Conservation (phyloP, 2,888 invertebrate species). For the Acronicta aceris region DNA sequence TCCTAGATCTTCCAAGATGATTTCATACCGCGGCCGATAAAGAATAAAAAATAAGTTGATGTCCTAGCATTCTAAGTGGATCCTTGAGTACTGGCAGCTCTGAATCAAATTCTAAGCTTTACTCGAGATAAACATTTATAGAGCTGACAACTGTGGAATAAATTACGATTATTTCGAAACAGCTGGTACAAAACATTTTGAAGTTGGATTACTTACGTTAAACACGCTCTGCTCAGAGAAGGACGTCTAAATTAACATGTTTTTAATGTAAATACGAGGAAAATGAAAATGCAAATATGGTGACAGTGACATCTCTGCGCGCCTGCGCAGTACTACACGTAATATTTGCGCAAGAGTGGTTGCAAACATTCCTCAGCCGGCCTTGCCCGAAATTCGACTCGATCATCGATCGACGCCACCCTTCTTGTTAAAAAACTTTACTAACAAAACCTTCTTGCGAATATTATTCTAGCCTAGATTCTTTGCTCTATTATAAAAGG, state of each 20-base stretch:
- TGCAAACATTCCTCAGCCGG: constrained; percentile 77
- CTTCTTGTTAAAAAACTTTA: constrained; percentile 48
- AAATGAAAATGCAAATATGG: constrained; percentile 73
- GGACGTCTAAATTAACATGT: constrained; percentile 74
- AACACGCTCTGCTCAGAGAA: constrained; percentile 59
- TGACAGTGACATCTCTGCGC: constrained; percentile 58
- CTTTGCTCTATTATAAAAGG: no score
- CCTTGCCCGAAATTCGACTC: constrained; percentile 85
- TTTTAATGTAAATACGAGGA: constrained; percentile 76
- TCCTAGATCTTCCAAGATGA: no score
- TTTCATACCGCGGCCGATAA: no score
- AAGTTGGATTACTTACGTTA: constrained; percentile 50
- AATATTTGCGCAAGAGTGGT: constrained; percentile 76
- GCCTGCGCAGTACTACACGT: constrained; percentile 32
- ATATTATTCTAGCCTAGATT: neutral
- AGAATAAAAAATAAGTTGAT: no score
- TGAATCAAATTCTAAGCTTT: constrained; percentile 36
- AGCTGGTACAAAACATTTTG: constrained; percentile 33
- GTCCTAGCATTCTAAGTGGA: constrained; percentile 7
- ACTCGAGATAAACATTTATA: constrained; percentile 52
- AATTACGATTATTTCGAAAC: constrained; percentile 49
- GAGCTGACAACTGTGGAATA: constrained; percentile 44
- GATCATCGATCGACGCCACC: constrained; percentile 58
- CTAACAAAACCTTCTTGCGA: constrained; percentile 45
- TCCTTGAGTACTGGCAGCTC: constrained; percentile 19